These are phyloP conservation scores for Lochmaea capreae DNA, from an alignment of 2,888 invertebrate species.

Conservation along the genomic window DNA sequence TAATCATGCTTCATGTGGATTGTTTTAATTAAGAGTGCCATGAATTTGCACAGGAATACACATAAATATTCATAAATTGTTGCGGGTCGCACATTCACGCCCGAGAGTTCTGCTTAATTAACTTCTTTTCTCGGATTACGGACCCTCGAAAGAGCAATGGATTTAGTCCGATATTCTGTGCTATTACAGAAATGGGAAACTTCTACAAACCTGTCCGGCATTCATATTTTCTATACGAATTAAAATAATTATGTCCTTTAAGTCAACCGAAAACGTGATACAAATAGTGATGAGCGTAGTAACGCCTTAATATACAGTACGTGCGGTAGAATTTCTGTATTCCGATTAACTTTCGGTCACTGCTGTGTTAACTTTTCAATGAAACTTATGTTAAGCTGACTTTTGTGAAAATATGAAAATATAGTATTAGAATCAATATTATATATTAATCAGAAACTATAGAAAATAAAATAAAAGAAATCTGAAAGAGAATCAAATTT, in stretches of 20 bases:
- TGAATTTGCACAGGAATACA: constrained; percentile 36
- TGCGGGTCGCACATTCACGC: constrained; percentile 23
- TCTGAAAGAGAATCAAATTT: too few relatives aligned
- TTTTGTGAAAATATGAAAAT: too few relatives aligned
- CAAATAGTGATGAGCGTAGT: not conserved
- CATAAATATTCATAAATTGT: constrained; percentile 37
- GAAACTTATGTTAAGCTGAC: too few relatives aligned
- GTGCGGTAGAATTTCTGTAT: not conserved
- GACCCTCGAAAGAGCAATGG: constrained; percentile 7
- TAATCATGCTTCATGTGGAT: constrained; percentile 40
- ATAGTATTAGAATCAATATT: too few relatives aligned
- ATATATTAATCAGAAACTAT: too few relatives aligned
- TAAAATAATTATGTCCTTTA: not conserved
- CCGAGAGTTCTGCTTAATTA: constrained; percentile 31
- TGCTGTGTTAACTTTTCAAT: too few relatives aligned
- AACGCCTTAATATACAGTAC: not conserved
- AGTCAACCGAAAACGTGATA: not conserved
- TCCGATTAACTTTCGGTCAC: too few relatives aligned
- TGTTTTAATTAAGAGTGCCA: constrained; percentile 43
- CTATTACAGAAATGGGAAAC: not conserved
- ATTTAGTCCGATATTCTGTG: not conserved
- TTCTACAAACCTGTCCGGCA: not conserved
- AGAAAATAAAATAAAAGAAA: too few relatives aligned
- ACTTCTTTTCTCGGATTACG: constrained; percentile 24
- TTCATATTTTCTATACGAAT: not conserved